A percentile compares a stretch with the other conserved stretches of the same genome.
Conservation (phyloP, 2,797 vertebrate genomes). For the Cossypha polioptera region DNA sequence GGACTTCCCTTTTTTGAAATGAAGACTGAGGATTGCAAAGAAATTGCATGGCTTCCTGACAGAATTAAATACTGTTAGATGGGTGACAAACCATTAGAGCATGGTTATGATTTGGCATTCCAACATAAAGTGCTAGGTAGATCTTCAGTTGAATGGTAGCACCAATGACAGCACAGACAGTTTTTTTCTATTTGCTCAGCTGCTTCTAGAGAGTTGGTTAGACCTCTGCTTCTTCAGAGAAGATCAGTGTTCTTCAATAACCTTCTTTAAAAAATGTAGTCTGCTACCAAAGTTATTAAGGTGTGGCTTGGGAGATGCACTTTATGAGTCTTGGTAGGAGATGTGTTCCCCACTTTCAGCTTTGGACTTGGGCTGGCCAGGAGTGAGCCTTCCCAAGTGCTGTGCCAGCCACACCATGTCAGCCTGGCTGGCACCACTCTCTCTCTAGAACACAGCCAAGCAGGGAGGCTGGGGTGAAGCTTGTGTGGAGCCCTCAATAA, state of each 20-base stretch:
- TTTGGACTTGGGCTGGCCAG: neutral
- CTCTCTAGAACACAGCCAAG: neutral
- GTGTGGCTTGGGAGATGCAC: neutral
- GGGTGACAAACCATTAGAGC: neutral
- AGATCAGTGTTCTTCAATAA: neutral
- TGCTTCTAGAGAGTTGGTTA: neutral
- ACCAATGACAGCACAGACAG: neutral
- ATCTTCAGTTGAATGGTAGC: neutral
- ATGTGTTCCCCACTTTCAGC: neutral
- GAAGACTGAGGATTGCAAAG: neutral
- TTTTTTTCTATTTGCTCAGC: neutral
- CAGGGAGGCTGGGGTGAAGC: neutral
- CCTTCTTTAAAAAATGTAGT: neutral
- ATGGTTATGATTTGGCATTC: neutral
- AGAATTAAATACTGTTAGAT: neutral
- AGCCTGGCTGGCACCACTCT: rapidly evolving
- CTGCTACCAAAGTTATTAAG: neutral
- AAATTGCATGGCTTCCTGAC: neutral
- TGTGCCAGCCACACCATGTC: rapidly evolving
- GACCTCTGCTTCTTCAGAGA: neutral
- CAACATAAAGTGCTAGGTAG: neutral
- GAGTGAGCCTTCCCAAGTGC: neutral
- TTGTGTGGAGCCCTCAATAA: neutral
- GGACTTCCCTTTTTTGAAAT: neutral
- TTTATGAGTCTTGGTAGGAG: neutral